These are phyloP conservation scores for Sparus aurata DNA, from an alignment of 2,797 vertebrate genomes.

Conservation along the genomic window DNA sequence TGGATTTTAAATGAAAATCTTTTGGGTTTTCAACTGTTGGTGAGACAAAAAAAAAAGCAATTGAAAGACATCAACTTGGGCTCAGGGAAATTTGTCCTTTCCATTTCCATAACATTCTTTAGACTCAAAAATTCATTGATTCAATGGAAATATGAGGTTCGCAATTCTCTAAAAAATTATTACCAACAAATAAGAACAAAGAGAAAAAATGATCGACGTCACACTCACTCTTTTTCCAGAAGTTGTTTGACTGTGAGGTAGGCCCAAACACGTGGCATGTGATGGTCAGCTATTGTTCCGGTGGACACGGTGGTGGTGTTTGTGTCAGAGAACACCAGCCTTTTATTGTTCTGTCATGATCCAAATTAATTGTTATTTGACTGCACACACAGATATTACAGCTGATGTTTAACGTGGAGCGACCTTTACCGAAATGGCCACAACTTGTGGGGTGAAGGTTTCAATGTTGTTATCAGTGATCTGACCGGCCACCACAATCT, in stretches of 20 bases:
- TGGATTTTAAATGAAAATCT: neutral
- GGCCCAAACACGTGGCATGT: conserved; percentile 86
- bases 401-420: accelerated
- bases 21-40: neutral
- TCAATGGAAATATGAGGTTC: neutral
- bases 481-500: conserved; percentile 87
- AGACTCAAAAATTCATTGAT: neutral
- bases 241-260: conserved; percentile 89
- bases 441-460: conserved; percentile 74
- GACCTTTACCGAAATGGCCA: conserved; percentile 82
- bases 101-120: neutral
- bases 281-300: conserved; percentile 51
- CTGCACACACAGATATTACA: neutral
- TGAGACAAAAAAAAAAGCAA: neutral
- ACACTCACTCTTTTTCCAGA: conserved; percentile 84
- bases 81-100: neutral
- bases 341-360: conserved; percentile 62
- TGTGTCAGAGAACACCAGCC: conserved; percentile 64
- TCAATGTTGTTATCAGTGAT: conserved; percentile 81
- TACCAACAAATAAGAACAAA: neutral
- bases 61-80: neutral
- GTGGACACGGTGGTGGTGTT: conserved; percentile 8
- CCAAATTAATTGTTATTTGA: neutral
- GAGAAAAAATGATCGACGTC: neutral
- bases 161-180: neutral